These are phyloP conservation scores for Bhutanitis thaidina DNA, from an alignment of 2,888 invertebrate genomes.

Conservation along the genomic window DNA sequence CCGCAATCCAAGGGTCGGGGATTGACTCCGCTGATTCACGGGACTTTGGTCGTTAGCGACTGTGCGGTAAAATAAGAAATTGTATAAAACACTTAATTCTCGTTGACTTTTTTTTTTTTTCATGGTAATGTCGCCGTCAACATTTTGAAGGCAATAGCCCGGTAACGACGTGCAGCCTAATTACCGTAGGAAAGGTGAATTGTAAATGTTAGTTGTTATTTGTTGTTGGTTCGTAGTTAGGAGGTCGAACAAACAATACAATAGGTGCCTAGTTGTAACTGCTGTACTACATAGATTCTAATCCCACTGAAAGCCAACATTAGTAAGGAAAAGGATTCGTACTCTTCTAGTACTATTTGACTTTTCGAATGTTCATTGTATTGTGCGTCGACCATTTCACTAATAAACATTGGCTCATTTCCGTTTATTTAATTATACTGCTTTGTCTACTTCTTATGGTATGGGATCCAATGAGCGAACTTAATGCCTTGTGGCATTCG, in stretches of 20 bases:
- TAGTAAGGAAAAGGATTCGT: no score
- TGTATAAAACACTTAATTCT: not conserved
- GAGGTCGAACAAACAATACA: not conserved
- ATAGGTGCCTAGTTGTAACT: no score
- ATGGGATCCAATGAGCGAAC: no score
- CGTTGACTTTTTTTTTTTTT: not conserved
- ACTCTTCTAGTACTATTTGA: no score
- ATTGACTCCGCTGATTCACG: slow-evolving; percentile 2
- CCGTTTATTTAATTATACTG: no score
- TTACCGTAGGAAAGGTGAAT: slow-evolving; percentile 2
- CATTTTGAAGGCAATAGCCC: slow-evolving; percentile 1
- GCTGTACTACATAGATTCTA: no score
- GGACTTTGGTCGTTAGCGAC: not conserved
- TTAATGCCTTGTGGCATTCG: no score
- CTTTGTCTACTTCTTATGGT: no score
- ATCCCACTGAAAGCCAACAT: no score
- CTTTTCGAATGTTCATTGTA: no score
- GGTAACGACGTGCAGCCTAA: slow-evolving; percentile 8
- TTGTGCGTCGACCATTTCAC: no score
- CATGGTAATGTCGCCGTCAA: slow-evolving; percentile 13
- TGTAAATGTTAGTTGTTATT: slow-evolving; percentile 9
- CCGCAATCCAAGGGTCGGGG: slow-evolving; percentile 7
- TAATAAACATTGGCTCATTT: no score
- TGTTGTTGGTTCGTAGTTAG: slow-evolving; percentile 1
- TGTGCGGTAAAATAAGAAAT: slow-evolving; percentile 7